Evolutionary conservation across 2,797 vertebrate genomes (phyloP), one percentile per base, ranked within the genome.

Genomic region (Microctenopoma stevenorrisi): DNA sequence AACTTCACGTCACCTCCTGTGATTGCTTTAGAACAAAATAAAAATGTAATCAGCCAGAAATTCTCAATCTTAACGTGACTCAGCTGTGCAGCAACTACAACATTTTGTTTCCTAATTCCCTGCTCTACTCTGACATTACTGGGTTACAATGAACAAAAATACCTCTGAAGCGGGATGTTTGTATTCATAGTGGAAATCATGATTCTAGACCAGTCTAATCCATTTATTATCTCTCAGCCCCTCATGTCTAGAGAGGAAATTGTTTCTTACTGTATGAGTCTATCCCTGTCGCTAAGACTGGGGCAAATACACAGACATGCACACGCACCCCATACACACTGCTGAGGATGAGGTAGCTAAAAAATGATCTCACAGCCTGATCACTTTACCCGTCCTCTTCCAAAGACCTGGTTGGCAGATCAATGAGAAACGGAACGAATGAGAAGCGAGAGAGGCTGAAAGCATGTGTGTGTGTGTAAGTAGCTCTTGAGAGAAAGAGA

Each of bases 351-450:
- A 91, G 78, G 80, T 86, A 68, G 73, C 76, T 51, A 70, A 43
- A 75, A 47, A 50, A 78, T 94, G 91, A 94, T 88, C 88, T 93
- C 87, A 94, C 88, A 25, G 72, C 82, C 79, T 84, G 88, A 92
- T 90, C 84, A 88, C 79, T 93, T 92, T 88, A 89, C 79, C 79
- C 75, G 72, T 86, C 72, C 76, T 83, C 57, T 54, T 65, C 56
- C 49, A 18, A 40, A 44, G 69, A 72, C 69, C 82, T 74, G 86
- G 37, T 61, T 72, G 59, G 83, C 54, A 82, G 89, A 91, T 88
- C 86, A 71, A 90, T 90, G 88, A 91, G 88, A 84, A 85, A 92
- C 88, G 88, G 91, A 90, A 91, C 74, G 88, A 92, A 90, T 91
- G 87, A 88, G 74, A 59, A 61, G 42, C 70, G 66, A 68, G 51